Percentiles rank a stretch among this genome's conserved stretches.
phyloP scores from a whole-genome alignment of 2,113 vertebrate genomes.

The Chelonoidis abingdonii region DNA sequence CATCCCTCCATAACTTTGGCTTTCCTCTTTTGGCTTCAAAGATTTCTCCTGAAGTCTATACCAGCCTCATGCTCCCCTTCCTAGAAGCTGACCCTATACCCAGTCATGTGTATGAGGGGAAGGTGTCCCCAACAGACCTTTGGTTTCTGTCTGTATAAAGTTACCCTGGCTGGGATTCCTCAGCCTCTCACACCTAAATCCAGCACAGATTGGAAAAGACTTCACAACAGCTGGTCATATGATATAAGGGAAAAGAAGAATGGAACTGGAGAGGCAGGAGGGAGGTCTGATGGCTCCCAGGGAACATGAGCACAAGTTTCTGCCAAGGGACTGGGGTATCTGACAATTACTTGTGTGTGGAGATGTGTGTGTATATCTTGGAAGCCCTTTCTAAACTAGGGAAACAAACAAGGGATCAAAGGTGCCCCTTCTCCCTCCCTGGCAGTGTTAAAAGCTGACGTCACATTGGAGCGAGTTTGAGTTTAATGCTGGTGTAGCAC shows the following conservation, averaged over 20 bases:
- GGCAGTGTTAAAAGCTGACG: not conserved
- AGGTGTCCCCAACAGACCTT: not conserved
- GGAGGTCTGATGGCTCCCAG: not conserved
- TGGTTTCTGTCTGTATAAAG: not conserved
- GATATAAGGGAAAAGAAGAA: not conserved
- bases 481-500: not conserved
- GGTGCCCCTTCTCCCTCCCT: not conserved
- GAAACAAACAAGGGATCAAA: not conserved
- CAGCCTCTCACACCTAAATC: not conserved
- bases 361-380: not conserved
- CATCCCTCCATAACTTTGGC: not conserved
- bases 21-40: not conserved
- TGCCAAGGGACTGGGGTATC: not conserved
- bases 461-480: not conserved
- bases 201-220: not conserved
- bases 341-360: not conserved
- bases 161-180: not conserved
- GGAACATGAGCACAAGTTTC: rapidly evolving
- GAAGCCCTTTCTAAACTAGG: not conserved
- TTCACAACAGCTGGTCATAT: not conserved
- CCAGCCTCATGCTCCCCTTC: not conserved
- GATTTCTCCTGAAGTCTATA: too few species aligned
- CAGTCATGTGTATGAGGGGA: not conserved
- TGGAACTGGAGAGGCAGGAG: not conserved
- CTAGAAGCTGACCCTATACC: not conserved